Base-by-base conservation (phyloP, 2,797 vertebrate species). In the Diceros bicornis region DNA sequence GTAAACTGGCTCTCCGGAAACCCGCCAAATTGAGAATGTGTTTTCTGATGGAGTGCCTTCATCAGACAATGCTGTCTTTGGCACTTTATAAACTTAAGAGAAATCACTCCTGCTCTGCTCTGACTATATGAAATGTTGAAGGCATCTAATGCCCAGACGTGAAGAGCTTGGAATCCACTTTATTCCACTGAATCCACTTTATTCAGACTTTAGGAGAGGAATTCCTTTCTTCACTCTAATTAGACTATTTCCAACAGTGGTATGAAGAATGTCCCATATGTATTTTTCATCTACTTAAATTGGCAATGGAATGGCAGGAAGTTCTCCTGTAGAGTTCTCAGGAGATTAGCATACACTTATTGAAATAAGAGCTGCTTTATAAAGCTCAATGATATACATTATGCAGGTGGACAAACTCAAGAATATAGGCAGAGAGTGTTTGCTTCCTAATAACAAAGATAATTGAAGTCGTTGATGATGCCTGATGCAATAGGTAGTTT, bases 281-380 rank as follows among this genome's bases (percentile, higher is more conserved):
- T 12, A 50, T 44, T 78, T 96, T 79, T 75, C 18, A 77, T 20
- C 78, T 82, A 62, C 34, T 86, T 89, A 68, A 77, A 55, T 20
- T 83, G 81, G 55, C 59, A 29, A 14, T 47, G 16, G 25, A 71
- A 57, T 29, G 29, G 2, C 25, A 96, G 69, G 34, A 90, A 86
- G 69, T 52, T 71, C 44, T 61, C 50, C 2, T 55, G 47, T 14
- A 47, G 27, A 27, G 32, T 25, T 89, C 79, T 71, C 8, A 55
- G 66, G 32, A 81, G 55, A 64, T 59, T 61, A 44, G 52, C 68
- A 61, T 32, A 50, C 8, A 29, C 8, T 47, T 29, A 61, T 55
- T 52, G 37, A 55, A 83, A 64, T 69, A n/a, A 2, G 61, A 87
- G 7, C 8, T 7, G 52, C 16, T 72, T 85, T 47, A 37, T 64